Evolutionary conservation across 2,888 invertebrate species (phyloP).

Genomic region (Gnatocerus cornutus): DNA sequence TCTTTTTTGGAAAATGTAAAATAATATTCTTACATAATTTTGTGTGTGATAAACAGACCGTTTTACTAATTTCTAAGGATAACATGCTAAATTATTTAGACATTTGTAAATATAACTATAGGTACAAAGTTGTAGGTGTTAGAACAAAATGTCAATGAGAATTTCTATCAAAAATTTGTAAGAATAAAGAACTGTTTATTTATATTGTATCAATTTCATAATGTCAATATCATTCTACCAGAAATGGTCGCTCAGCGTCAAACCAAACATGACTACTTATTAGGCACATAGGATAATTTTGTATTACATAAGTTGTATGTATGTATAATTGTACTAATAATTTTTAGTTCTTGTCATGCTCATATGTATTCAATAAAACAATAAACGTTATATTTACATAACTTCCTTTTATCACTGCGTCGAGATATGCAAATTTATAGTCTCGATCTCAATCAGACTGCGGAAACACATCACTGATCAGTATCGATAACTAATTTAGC

Average conservation of each 20-base stretch:
- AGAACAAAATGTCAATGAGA: conserved; percentile 59
- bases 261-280: conserved; percentile 57
- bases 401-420: conserved; percentile 1
- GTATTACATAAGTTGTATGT: conserved; percentile 60
- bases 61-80: conserved; percentile 52
- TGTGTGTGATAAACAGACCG: conserved; percentile 56
- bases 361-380: conserved; percentile 62
- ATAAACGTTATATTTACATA: conserved; percentile 65
- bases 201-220: conserved; percentile 43
- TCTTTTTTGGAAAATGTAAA: conserved; percentile 22
- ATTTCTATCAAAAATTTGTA: conserved; percentile 56
- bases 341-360: conserved; percentile 58
- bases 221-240: conserved; percentile 46
- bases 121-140: conserved; percentile 60
- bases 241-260: conserved; percentile 54
- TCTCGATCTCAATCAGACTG: not conserved
- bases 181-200: conserved; percentile 47
- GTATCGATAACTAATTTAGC: conserved; percentile 20
- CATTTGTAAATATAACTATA: conserved; percentile 59
- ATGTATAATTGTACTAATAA: conserved; percentile 62
- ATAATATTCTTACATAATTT: conserved; percentile 50
- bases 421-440: conserved; percentile 2
- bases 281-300: conserved; percentile 55
- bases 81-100: conserved; percentile 50
- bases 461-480: conserved; percentile 6